Evolutionary conservation across 2,113 vertebrate genomes (phyloP), one percentile per base, ranked within the genome.

Genomic region (Anthoscopus minutus): DNA sequence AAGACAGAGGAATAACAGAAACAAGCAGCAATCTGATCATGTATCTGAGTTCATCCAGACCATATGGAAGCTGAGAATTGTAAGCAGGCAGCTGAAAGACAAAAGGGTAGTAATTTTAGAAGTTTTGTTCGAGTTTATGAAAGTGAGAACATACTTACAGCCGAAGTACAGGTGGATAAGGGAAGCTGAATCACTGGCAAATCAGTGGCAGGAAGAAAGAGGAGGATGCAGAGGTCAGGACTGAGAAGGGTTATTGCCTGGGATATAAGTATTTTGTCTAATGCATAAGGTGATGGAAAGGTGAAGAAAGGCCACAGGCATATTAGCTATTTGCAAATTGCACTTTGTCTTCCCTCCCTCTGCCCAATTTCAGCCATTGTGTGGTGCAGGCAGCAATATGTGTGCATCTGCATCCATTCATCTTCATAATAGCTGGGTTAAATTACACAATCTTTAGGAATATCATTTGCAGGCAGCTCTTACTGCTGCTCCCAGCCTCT

Each of bases 241-340:
- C 58, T 44, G 42, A 53, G 35, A 90, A 37, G 25, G 16, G 15
- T 65, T 72, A 28, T 53, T 92, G 27, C 45, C n/a, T 61, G 33
- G 57, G 44, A 73, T 13, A 12, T 37, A 13, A 66, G 25, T 61
- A n/a, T 69, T 76, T 89, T 80, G 38, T 35, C 23, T 89, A 76
- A 96, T 61, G 69, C 48, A 42, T 53, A 31, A 69, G 37, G 57
- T 92, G 78, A 50, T 53, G 54, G 73, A 79, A 89, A 88, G 58
- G 81, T 85, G 58, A 92, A 82, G 70, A 91, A 91, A 87, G 70
- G 89, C 78, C 62, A 82, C 40, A 47, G 89, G 40, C 71, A 69
- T 17, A 60, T 28, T 20, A 88, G 61, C 62, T 92, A 65, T 61
- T 88, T 86, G 53, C 54, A 80, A 96, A 93, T 42, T 76, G 66